These are phyloP conservation scores for Polyommatus icarus DNA, from an alignment of 2,888 invertebrate species.

Conservation along the genomic window DNA sequence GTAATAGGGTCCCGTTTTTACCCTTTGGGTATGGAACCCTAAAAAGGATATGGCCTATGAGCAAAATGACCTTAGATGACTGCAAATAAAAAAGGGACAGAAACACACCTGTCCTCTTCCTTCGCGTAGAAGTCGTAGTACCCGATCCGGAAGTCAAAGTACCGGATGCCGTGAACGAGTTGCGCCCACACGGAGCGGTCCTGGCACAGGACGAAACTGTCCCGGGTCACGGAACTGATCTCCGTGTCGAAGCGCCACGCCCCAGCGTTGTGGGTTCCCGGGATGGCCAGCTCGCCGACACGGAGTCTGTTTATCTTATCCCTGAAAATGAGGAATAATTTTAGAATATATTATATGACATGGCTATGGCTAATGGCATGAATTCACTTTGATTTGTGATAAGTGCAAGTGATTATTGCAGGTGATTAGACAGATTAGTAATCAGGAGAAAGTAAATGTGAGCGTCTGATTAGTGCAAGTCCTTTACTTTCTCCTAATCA, in stretches of 20 bases:
- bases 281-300: slow-evolving; percentile 70
- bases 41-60: too few relatives aligned
- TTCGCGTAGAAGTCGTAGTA: slow-evolving; percentile 77
- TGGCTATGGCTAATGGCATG: too few relatives aligned
- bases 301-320: slow-evolving; percentile 62
- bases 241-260: slow-evolving; percentile 76
- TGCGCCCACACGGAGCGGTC: slow-evolving; percentile 91
- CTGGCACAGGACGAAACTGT: slow-evolving; percentile 80
- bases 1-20: too few relatives aligned
- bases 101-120: slow-evolving; percentile 63
- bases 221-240: slow-evolving; percentile 62
- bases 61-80: too few relatives aligned
- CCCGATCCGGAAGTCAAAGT: slow-evolving; percentile 89
- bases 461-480: too few relatives aligned
- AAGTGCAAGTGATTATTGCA: too few relatives aligned
- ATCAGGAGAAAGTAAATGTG: too few relatives aligned
- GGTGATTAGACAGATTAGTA: too few relatives aligned
- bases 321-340: slow-evolving; percentile 46
- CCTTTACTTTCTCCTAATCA: too few relatives aligned
- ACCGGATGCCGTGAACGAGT: slow-evolving; percentile 90
- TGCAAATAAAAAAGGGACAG: neutral
- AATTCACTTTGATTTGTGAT: too few relatives aligned
- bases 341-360: too few relatives aligned
- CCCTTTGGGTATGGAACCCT: too few relatives aligned
- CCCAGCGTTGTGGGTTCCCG: slow-evolving; percentile 80